A percentile compares a stretch with the other conserved stretches of the same genome.
phyloP scores from a whole-genome alignment of 1,140 invertebrate species.

The Drosophila malerkotliana region DNA sequence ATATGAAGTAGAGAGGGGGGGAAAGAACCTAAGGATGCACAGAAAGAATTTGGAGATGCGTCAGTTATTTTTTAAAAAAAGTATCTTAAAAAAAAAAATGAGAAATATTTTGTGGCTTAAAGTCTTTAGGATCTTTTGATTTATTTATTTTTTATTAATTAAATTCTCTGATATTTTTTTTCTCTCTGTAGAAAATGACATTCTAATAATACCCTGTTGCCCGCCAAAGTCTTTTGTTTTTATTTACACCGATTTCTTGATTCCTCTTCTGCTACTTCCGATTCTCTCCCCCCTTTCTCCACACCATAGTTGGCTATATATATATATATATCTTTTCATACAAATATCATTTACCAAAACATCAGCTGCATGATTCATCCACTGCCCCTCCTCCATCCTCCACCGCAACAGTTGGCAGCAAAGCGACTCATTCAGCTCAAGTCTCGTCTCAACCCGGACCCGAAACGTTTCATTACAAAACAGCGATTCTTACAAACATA shows the following conservation, averaged over 20 bases:
- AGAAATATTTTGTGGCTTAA: too few relatives aligned
- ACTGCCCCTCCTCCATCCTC: conserved; percentile 1
- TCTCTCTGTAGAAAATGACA: neutral
- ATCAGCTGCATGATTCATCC: conserved; percentile 35
- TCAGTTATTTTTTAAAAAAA: too few relatives aligned
- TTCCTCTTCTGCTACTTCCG: conserved; percentile 29
- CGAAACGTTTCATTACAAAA: conserved; percentile 22
- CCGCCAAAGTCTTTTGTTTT: conserved; percentile 17
- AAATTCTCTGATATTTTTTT: neutral
- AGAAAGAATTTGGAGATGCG: neutral
- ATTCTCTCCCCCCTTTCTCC: neutral
- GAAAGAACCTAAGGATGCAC: neutral
- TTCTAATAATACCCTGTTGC: conserved; percentile 1
- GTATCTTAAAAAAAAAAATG: too few relatives aligned
- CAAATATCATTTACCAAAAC: conserved; percentile 9
- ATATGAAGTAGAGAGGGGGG: conserved; percentile 12
- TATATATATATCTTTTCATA: neutral
- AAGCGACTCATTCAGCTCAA: conserved; percentile 26
- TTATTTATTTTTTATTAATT: neutral
- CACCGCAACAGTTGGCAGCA: conserved; percentile 22
- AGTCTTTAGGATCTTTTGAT: neutral
- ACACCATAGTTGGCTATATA: neutral
- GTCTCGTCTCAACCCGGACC: conserved; percentile 24
- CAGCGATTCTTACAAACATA: neutral
- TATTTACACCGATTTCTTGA: conserved; percentile 22